Evolutionary conservation across 2,797 vertebrate species (phyloP).

Genomic region (Momotus momota): DNA sequence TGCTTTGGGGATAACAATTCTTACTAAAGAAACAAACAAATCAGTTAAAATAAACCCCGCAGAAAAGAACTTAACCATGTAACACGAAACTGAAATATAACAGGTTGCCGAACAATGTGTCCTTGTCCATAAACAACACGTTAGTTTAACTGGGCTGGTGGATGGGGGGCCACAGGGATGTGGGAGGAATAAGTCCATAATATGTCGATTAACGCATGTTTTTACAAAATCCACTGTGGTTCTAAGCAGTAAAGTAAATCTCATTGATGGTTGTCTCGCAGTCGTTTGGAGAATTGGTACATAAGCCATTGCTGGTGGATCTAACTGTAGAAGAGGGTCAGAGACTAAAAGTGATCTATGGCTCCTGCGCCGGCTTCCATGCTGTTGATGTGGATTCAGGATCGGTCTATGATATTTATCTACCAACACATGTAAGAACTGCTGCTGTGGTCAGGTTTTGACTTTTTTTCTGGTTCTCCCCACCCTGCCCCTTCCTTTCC

Average conservation of each 20-base stretch:
- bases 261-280: slow-evolving; percentile 64
- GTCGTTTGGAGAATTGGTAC: slow-evolving; percentile 90
- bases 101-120: neutral
- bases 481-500: neutral
- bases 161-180: neutral
- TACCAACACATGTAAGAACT: slow-evolving; percentile 89
- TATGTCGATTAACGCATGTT: neutral
- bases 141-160: neutral
- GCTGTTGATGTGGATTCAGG: slow-evolving; percentile 92
- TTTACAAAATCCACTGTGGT: neutral
- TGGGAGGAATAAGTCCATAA: neutral
- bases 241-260: neutral
- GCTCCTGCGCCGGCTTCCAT: slow-evolving; percentile 90
- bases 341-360: slow-evolving; percentile 92
- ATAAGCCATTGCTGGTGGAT: slow-evolving; percentile 91
- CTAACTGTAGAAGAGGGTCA: slow-evolving; percentile 92
- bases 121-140: accelerated
- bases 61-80: neutral
- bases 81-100: neutral
- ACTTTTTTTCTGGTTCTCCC: neutral
- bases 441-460: neutral
- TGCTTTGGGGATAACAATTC: neutral
- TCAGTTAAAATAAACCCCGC: neutral
- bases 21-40: neutral
- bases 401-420: slow-evolving; percentile 92